Percentiles rank a stretch among this genome's conserved stretches.
Evolutionary conservation across 1,140 invertebrate genomes (phyloP).

Genomic region (Pseudobourletiella spinata): DNA sequence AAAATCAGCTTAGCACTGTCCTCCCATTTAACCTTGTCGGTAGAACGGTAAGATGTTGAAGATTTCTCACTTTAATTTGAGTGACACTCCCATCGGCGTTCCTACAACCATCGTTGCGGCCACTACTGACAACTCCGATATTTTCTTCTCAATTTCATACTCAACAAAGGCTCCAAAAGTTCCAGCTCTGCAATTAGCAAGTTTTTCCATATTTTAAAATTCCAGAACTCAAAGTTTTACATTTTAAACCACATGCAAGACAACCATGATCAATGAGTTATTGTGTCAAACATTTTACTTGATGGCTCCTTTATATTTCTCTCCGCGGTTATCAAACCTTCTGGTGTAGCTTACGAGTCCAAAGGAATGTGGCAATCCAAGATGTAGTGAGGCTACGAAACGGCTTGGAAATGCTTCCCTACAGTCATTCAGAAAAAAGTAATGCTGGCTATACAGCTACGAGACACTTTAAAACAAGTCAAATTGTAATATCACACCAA

Average conservation of each 20-base stretch:
- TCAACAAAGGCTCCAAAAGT: slow-evolving; percentile 77
- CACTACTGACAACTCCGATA: slow-evolving; percentile 80
- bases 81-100: slow-evolving; percentile 71
- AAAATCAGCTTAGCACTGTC: no score
- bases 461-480: neutral
- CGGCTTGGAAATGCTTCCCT: slow-evolving; percentile 21
- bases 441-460: no score
- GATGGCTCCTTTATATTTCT: slow-evolving; percentile 52
- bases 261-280: no score
- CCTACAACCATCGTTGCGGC: slow-evolving; percentile 75
- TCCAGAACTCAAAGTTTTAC: neutral
- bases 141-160: slow-evolving; percentile 85
- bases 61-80: slow-evolving; percentile 83
- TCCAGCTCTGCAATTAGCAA: slow-evolving; percentile 54
- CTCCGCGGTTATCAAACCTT: slow-evolving; percentile 11
- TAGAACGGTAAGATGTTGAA: no score
- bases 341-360: slow-evolving; percentile 9
- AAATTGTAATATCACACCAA: slow-evolving; percentile 6
- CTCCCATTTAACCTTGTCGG: no score
- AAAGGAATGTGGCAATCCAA: slow-evolving; percentile 55
- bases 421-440: slow-evolving; percentile 10
- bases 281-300: no score
- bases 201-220: neutral
- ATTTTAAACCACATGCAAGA: no score
- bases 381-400: slow-evolving; percentile 44